Percentiles rank a stretch among this genome's conserved stretches.
Conservation (phyloP, 1,140 invertebrate species). For the Trichonephila clavipes region DNA sequence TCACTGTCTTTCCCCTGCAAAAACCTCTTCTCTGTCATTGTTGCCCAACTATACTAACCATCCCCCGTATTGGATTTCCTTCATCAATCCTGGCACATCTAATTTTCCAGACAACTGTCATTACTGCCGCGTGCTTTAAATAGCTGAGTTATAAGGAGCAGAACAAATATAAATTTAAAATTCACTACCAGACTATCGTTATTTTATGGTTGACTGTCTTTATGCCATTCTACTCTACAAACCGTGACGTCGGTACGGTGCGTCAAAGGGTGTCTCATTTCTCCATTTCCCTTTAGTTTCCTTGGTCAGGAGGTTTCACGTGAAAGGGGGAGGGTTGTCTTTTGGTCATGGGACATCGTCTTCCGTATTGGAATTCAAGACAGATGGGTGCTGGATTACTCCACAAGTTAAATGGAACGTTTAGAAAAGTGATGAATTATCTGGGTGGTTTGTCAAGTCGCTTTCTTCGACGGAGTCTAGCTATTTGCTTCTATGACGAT, state of each 20-base stretch:
- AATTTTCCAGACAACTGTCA: conserved; percentile 6
- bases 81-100: neutral
- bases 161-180: conserved; percentile 19
- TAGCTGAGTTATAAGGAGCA: neutral
- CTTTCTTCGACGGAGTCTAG: neutral
- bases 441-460: neutral
- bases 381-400: neutral
- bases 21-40: no score
- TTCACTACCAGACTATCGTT: conserved; percentile 1
- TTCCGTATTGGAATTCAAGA: neutral
- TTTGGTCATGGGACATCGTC: neutral
- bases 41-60: no score
- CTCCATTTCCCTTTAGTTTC: neutral
- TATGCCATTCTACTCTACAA: neutral
- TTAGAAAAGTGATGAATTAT: neutral
- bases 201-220: conserved; percentile 26
- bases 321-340: neutral
- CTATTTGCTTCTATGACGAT: neutral
- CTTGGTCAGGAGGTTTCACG: conserved; percentile 31
- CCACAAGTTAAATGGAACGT: neutral
- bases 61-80: no score
- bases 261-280: conserved; percentile 27
- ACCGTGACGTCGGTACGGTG: neutral
- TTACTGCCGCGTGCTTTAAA: conserved; percentile 15
- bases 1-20: no score